Conservation (phyloP, 2,113 vertebrate species). For the Syrmaticus mikado region DNA sequence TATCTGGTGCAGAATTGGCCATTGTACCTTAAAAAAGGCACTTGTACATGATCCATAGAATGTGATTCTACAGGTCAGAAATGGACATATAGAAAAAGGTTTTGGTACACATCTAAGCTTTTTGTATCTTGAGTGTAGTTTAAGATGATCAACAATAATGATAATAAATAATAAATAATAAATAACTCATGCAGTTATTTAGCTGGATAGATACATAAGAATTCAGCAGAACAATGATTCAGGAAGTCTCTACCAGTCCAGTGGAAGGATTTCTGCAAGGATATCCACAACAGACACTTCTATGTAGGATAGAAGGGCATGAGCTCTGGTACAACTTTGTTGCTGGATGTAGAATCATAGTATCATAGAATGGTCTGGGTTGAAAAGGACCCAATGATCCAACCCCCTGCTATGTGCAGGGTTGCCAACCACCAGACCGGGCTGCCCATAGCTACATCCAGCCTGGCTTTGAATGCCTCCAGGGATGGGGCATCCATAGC, state of each 20-base stretch:
- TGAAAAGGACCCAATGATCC: too few relatives aligned
- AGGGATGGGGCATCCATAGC: too few relatives aligned
- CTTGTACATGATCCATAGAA: neutral
- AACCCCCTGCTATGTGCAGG: too few relatives aligned
- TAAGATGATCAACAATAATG: neutral
- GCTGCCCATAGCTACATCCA: too few relatives aligned
- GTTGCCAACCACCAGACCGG: too few relatives aligned
- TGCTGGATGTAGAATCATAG: neutral
- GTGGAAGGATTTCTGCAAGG: neutral
- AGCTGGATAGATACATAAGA: neutral
- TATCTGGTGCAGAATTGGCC: neutral
- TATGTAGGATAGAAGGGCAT: neutral
- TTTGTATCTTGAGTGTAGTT: neutral
- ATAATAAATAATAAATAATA: too few relatives aligned
- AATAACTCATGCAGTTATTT: too few relatives aligned
- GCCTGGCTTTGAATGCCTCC: too few relatives aligned
- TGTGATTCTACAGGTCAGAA: neutral
- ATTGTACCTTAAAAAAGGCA: neutral
- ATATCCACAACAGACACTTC: accelerated
- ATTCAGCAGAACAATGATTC: neutral
- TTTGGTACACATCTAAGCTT: neutral
- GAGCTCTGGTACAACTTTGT: neutral
- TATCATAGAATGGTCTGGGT: too few relatives aligned
- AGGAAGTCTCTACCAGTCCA: neutral
- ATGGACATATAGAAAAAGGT: neutral